Percentiles rank a stretch among this genome's conserved stretches.
phyloP scores from a whole-genome alignment of 2,797 vertebrate species.

The Sarcophilus harrisii region DNA sequence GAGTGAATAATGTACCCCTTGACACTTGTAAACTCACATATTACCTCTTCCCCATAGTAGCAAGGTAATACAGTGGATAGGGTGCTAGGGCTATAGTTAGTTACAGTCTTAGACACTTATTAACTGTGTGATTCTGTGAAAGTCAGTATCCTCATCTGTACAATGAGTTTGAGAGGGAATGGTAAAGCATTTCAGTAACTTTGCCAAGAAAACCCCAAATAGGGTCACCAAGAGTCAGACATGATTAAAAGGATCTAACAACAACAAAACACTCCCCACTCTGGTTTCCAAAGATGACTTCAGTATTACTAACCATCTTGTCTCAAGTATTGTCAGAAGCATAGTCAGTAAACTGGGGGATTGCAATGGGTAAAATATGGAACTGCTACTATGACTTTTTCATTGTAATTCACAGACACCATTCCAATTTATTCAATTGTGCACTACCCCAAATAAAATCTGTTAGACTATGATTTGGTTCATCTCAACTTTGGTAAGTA shows the following conservation, averaged over 20 bases:
- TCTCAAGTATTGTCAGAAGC: neutral
- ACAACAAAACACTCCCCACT: no score
- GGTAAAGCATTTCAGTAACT: neutral
- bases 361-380: neutral
- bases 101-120: neutral
- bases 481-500: neutral
- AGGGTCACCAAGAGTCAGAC: neutral
- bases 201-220: neutral
- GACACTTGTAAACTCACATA: neutral
- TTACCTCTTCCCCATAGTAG: neutral
- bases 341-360: slow-evolving; percentile 2
- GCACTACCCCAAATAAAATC: neutral
- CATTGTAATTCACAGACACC: slow-evolving; percentile 32
- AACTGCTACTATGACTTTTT: neutral
- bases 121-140: neutral
- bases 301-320: neutral
- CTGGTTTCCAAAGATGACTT: neutral
- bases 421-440: neutral
- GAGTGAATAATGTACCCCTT: neutral
- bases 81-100: neutral
- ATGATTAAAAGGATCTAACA: neutral
- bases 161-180: neutral
- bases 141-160: neutral
- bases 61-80: neutral
- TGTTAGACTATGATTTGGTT: slow-evolving; percentile 6